Evolutionary conservation across 1,140 invertebrate genomes (phyloP).

Genomic region (Littorina saxatilis): DNA sequence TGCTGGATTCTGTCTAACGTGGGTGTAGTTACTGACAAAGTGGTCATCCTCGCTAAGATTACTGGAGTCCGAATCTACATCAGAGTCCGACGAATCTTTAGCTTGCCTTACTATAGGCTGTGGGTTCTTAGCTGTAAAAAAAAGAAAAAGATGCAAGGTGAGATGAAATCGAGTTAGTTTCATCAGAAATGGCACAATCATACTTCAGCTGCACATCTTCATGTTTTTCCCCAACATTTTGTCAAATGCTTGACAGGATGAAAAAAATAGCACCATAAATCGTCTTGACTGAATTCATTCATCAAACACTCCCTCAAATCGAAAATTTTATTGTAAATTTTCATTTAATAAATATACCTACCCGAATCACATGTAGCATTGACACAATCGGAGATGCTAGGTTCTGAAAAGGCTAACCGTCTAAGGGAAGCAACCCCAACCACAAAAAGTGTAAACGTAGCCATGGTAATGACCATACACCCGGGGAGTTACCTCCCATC

Average conservation of each 20-base stretch:
- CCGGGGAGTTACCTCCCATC: too few relatives aligned
- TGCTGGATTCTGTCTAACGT: background rate
- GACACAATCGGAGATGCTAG: too few relatives aligned
- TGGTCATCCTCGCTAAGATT: conserved; percentile 54
- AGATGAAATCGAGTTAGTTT: background rate
- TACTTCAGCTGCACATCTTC: background rate
- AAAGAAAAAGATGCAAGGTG: background rate
- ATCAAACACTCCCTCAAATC: too few relatives aligned
- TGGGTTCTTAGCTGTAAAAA: conserved; percentile 22
- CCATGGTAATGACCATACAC: too few relatives aligned
- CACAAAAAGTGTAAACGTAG: too few relatives aligned
- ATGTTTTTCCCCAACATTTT: background rate
- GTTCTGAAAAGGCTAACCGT: too few relatives aligned
- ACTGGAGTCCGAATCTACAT: conserved; percentile 40
- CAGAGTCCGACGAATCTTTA: conserved; percentile 21
- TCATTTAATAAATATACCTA: too few relatives aligned
- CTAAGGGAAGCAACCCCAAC: too few relatives aligned
- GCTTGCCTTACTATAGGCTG: conserved; percentile 7
- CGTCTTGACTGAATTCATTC: background rate
- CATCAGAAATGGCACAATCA: background rate
- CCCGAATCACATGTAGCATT: too few relatives aligned
- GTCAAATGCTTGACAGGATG: background rate
- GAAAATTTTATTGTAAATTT: too few relatives aligned
- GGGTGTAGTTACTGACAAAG: conserved; percentile 56
- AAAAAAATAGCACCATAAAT: background rate